Base-by-base conservation (phyloP, 1,140 invertebrate genomes). In the Heliconius hermathena region DNA sequence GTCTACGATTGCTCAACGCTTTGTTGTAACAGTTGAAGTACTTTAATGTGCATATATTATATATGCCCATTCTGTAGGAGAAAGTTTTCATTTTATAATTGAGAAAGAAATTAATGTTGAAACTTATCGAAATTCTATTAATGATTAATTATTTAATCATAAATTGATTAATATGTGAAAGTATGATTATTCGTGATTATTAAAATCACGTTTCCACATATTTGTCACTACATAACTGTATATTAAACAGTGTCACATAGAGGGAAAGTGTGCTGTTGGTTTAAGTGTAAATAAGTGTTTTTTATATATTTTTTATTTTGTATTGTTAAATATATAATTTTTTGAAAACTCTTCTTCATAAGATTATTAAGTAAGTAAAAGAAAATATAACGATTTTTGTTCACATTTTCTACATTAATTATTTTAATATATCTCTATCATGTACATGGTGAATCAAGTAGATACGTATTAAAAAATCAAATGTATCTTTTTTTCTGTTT, bases 1-100 rank as follows among this genome's bases (percentile, higher is more conserved):
- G 81, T 76, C 73, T 74, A 79, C 77, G 57, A 79, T 79, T 79
- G 73, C 77, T 77, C 71, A 74, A 78, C 46, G 52, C 54, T 82
- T 77, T 82, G 73, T 82, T 82, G 46, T 73, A 71, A 76, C 81
- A 82, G 77, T 71, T 82, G 81, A 57, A 57, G 29, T 29, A 66
- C 60, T 66, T 3, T 29, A 29, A 29, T 66, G 22, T 66, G 22
- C 60, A 29, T 66, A 41, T 11, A 11, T 41, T 66, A 41, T 11
- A 11, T 41, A 29, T 29, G 22, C 22, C 5, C 22, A 57, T 60
- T 38, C 60, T 29, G 60, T 29, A 66, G 26, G 60, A 66, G 60
- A 66, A 75, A 57, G 46, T 54, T 33, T 46, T 33, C 74, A 75
- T 75, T n/a, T 74, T 74, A 74, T 33, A 74, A 49, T 54, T 13